Conservation (phyloP, 2,888 invertebrate species). For the Chrysomela aeneicollis region DNA sequence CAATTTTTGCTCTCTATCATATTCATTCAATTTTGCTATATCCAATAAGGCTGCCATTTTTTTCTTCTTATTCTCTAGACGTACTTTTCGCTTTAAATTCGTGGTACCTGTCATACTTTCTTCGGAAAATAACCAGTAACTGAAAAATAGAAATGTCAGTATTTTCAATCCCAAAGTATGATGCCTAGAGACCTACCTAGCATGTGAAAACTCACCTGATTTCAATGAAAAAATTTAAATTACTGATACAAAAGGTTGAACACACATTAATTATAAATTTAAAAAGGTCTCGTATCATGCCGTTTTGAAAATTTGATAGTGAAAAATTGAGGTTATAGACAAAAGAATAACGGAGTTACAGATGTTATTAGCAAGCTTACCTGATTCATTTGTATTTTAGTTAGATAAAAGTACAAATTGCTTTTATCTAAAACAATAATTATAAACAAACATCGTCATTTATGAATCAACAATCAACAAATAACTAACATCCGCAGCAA, state of each 20-base stretch:
- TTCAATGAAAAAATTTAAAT: conserved; percentile 40
- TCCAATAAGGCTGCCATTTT: conserved; percentile 70
- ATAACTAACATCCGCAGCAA: too few species aligned
- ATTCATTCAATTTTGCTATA: conserved; percentile 69
- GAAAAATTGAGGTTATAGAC: conserved; percentile 40
- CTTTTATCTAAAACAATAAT: too few species aligned
- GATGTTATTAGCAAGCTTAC: too few species aligned
- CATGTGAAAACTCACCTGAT: conserved; percentile 38
- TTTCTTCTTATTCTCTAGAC: conserved; percentile 69
- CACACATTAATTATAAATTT: conserved; percentile 49
- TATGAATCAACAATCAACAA: too few species aligned
- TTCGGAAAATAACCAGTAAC: conserved; percentile 43
- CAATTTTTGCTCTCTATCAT: conserved; percentile 61
- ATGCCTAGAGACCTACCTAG: too few species aligned
- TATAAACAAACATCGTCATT: too few species aligned
- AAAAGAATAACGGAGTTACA: conserved; percentile 30
- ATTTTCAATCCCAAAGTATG: background rate
- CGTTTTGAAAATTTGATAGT: conserved; percentile 41
- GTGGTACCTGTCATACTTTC: conserved; percentile 60
- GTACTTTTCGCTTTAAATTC: conserved; percentile 63
- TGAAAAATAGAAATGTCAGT: conserved; percentile 31
- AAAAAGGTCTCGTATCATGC: conserved; percentile 48
- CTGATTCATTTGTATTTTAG: conserved; percentile 27
- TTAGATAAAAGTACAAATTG: too few species aligned
- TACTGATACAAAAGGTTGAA: conserved; percentile 43